Evolutionary conservation across 1,140 invertebrate species (phyloP), one percentile per base, ranked within the genome.

Genomic region (Battus philenor): DNA sequence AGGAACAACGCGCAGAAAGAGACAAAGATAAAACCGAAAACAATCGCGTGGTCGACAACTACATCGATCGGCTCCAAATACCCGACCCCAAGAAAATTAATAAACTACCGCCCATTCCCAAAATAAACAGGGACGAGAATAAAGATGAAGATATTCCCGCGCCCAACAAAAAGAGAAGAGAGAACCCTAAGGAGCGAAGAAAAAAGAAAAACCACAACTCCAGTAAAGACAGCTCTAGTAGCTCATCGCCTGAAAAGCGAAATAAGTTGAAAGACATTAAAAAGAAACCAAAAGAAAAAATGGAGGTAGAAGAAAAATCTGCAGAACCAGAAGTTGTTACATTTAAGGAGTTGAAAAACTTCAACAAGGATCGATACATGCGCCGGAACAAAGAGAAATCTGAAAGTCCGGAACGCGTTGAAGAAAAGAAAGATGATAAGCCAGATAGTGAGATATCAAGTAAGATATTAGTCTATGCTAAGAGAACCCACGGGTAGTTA

Each of bases 261-360:
- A 30, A 33, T 2, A 60, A 67, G 18, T 13, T 11, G 1, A 69
- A 69, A 47, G 49, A 65, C 27, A 64, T 54, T 33, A 63, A 48
- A 18, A 44, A 53, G 6, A 54, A 57, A 12, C 10, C 46, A 1
- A 64, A 66, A 31, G 59, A 64, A 17, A 36, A 50, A 4, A 33
- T 53, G 7, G 64, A 61, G 1, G 48, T 52, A 9, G 49, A 59
- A 12, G 57, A 66, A 36, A 33, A 59, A 10, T 33, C 47, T 8
- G 15, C 56, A n/a, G 59, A 59, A 12, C 36, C 59, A 13, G 65
- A 68, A 43, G 46, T 68, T 39, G 77, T 86, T 8, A 66, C 87
- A 48, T 91, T 89, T 69, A 91, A 91, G 76, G 90, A 90, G 54
- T 82, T 90, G 7, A 88, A 89, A 50, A 84, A 85, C 22, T 89